phyloP scores from a whole-genome alignment of 2,888 invertebrate species.

The Melikaiella ostensackeni region DNA sequence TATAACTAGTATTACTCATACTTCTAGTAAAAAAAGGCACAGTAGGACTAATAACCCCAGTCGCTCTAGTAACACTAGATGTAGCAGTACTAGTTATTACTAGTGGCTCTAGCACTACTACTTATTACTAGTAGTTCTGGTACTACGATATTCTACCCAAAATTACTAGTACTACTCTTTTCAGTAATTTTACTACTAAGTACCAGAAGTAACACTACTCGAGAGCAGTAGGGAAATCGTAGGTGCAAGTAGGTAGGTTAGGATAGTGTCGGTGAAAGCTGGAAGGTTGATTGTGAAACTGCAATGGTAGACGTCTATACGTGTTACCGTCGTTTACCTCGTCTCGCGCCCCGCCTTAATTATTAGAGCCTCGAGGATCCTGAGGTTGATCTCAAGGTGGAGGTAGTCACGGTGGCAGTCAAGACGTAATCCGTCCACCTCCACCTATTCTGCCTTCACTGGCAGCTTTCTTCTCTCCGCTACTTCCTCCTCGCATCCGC shows the following conservation, averaged over 20 bases:
- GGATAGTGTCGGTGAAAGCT: constrained; percentile 2
- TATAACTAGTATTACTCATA: no score
- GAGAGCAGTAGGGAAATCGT: neutral
- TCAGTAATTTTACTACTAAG: neutral
- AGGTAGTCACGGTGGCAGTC: constrained; percentile 4
- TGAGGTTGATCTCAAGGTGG: neutral
- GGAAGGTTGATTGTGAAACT: neutral
- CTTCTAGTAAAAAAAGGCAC: no score
- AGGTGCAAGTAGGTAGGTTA: neutral
- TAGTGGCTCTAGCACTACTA: no score
- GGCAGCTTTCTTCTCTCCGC: neutral
- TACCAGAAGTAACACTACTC: neutral
- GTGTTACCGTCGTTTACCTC: neutral
- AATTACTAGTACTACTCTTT: no score
- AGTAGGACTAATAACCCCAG: no score
- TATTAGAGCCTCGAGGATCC: constrained; percentile 3
- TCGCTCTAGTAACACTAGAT: no score
- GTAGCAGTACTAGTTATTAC: no score
- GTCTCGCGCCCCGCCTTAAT: constrained; percentile 10
- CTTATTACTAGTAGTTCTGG: no score
- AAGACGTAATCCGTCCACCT: neutral
- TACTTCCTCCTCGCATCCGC: neutral
- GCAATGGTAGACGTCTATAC: neutral
- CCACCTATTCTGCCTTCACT: neutral
- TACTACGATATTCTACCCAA: no score